Base-by-base conservation (phyloP, 2,888 invertebrate species). In the Patella pellucida region DNA sequence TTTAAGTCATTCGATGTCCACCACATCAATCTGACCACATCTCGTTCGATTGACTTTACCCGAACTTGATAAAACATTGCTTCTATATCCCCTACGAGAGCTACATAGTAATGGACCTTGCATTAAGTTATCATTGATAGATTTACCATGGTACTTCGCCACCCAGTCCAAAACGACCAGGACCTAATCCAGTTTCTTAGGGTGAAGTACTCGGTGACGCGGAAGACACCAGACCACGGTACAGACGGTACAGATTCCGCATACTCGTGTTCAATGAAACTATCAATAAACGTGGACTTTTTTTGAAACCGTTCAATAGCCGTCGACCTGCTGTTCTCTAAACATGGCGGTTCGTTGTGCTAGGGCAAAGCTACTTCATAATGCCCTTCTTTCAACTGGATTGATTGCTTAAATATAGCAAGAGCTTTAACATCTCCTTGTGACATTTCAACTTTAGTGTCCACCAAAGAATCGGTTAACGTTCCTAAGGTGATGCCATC, bases 21-120 rank as follows among this genome's bases (percentile, higher is more conserved):
- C 41, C 41, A 41, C 41, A 41, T 41, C 7, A 41, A 41, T 41
- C 41, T 41, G 2, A 82, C 52, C 56, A 52, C 79, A 50, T 83
- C 73, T 50, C 78, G 68, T 52, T 79, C 69, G 16, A 69, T 62
- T 15, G 4, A 1, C 23, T 52, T 52, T 9, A 82, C 81, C 5
- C 23, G 15, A 54, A 79, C 79, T 56, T 80, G 80, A 52, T 79
- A 68, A 62, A 78, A 82, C 81, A 81, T 81, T 2, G 71, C 15
- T 69, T 77, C 76, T n/a, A 81, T 73, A 52, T 81, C 80, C 19
- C 75, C 79, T 69, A 73, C 73, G 16, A 82, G 12, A 9, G 62
- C 62, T 9, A 23, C 19, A 15, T 12, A 16, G 23, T 14, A 23
- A 1, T 62, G 62, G 62, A 23, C 62, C 62, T 62, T 62, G 19